These are phyloP conservation scores for Montipora cactus DNA, from an alignment of 64 coral and sea anemone species.

Conservation along the genomic window DNA sequence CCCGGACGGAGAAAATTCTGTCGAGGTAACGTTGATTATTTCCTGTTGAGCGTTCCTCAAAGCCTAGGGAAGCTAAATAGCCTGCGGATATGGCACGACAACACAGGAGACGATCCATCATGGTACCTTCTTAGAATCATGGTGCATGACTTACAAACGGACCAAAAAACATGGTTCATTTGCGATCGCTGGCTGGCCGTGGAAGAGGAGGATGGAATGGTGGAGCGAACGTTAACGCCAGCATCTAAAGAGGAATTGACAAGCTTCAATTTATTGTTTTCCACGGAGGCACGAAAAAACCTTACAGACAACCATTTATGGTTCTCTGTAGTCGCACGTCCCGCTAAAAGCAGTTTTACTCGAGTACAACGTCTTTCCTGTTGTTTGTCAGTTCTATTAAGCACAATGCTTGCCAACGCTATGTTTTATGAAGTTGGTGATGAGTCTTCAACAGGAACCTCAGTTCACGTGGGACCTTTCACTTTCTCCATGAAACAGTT, in stretches of 20 bases:
- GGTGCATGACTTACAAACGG: conserved; percentile 89
- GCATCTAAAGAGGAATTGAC: conserved; percentile 92
- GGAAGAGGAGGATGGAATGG: conserved; percentile 92
- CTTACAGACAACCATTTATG: conserved; percentile 93
- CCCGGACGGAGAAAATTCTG: conserved; percentile 85
- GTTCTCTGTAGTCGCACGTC: conserved; percentile 90
- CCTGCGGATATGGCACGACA: conserved; percentile 85
- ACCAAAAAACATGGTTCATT: conserved; percentile 92
- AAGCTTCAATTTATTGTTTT: conserved; percentile 93
- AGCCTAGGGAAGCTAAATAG: conserved; percentile 81
- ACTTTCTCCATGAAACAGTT: conserved; percentile 88
- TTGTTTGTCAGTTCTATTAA: conserved; percentile 85
- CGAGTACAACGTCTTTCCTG: conserved; percentile 95
- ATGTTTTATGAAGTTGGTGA: conserved; percentile 86
- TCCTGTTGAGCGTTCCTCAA: conserved; percentile 83
- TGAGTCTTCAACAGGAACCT: conserved; percentile 68
- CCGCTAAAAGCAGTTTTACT: conserved; percentile 93
- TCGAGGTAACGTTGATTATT: conserved; percentile 86
- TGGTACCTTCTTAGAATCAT: conserved; percentile 83
- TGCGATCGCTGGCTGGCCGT: conserved; percentile 96
- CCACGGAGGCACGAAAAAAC: conserved; percentile 86
- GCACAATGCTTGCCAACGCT: conserved; percentile 94
- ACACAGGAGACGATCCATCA: conserved; percentile 62
- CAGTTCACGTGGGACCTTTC: conserved; percentile 80
- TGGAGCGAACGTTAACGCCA: conserved; percentile 74